A percentile compares a stretch with the other conserved stretches of the same genome.
Conservation (phyloP, 2,888 invertebrate species). For the Scaptomyza polygonia region DNA sequence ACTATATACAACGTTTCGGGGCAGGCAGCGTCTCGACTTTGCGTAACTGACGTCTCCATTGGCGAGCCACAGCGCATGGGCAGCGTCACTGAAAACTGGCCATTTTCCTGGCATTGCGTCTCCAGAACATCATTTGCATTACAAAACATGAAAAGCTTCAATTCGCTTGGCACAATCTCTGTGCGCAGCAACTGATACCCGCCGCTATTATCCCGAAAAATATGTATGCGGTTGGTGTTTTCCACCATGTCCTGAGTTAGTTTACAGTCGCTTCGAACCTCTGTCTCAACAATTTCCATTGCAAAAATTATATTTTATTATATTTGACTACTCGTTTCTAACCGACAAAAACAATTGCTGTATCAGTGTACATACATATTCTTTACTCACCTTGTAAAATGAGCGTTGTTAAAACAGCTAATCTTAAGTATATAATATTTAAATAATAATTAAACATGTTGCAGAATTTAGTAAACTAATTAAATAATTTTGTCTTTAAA, state of each 20-base stretch:
- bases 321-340: neutral
- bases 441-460: neutral
- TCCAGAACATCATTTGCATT: conserved; percentile 35
- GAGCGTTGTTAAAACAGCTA: neutral
- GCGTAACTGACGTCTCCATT: conserved; percentile 22
- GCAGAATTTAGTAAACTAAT: conserved; percentile 2
- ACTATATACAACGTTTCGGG: conserved; percentile 37
- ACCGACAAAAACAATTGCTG: neutral
- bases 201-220: conserved; percentile 47
- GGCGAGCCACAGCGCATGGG: conserved; percentile 50
- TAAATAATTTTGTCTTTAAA: neutral
- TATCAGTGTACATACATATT: neutral
- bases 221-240: conserved; percentile 54
- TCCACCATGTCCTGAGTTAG: conserved; percentile 27
- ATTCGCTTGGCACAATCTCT: conserved; percentile 48
- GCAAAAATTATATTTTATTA: neutral
- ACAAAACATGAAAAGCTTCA: conserved; percentile 51
- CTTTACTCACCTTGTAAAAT: neutral
- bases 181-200: conserved; percentile 43
- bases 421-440: neutral
- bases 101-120: conserved; percentile 45
- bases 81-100: conserved; percentile 25
- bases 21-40: conserved; percentile 32
- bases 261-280: conserved; percentile 23
- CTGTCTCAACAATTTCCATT: neutral